Base-by-base conservation (phyloP, 2,888 invertebrate genomes). In the Selenia dentaria region DNA sequence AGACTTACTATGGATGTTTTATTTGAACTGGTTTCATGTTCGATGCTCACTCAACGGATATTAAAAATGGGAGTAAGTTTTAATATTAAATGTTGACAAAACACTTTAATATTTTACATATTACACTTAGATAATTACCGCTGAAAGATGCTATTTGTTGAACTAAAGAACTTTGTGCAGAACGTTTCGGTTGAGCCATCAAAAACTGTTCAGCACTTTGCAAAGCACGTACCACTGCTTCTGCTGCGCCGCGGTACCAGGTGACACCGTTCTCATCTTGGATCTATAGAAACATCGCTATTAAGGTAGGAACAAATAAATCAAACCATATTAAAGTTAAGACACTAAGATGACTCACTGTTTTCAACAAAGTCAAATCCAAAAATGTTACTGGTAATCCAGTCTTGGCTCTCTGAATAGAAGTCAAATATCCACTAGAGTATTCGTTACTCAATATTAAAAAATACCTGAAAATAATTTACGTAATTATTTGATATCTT, bases 311-410 rank as follows among this genome's bases (percentile, higher is more conserved):
- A n/a, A n/a, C n/a, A n/a, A n/a, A n/a, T n/a, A n/a, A n/a, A n/a
- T n/a, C n/a, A n/a, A n/a, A n/a, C n/a, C n/a, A n/a, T n/a, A n/a
- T n/a, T n/a, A n/a, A n/a, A n/a, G n/a, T n/a, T n/a, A n/a, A n/a
- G n/a, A n/a, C n/a, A n/a, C n/a, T n/a, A n/a, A n/a, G n/a, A n/a
- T 24, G 18, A 24, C 34, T 43, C 16, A 49, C 49, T n/a, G 22
- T 35, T 12, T 40, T 27, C 27, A 49, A 11, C 26, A 32, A 29
- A 9, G 43, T 39, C 8, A 49, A 8, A 32, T 43, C 39, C 26
- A 49, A 11, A 11, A 27, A 16, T 8, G 49, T 43, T 12, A 35
- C 18, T 2, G 49, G 43, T 20, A 49, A 39, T 26, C 41, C 48
- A 11, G 6, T 20, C 12, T 31, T 31, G n/a, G n/a, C 9, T 34